Evolutionary conservation across 2,113 vertebrate genomes (phyloP), one percentile per base, ranked within the genome.

Genomic region (Pomatorhinus ruficollis): DNA sequence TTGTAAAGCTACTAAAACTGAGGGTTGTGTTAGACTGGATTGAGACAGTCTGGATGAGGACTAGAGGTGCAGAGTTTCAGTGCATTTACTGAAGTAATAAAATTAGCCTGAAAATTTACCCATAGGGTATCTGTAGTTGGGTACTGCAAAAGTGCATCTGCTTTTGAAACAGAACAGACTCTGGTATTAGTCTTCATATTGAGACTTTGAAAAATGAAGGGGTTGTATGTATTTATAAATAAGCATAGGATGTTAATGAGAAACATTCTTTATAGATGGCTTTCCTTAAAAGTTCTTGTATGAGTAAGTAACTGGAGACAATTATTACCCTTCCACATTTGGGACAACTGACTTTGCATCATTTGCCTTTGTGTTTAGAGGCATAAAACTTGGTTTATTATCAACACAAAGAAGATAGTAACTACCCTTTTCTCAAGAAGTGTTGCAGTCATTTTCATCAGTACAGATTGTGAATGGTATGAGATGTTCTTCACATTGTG

Each of bases 91-190:
- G 65, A 45, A 82, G 53, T 27, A 45, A 49, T 87, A 30, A 77
- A 68, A 42, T 27, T 57, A 78, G 14, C 31, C 57, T 57, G 20
- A 71, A 53, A 61, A 64, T 52, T 45, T 47, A 54, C 21, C 13
- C 12, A 2, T 10, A 10, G 53, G 4, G 0, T 75, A 9, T 61
- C 33, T 94, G 30, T 68, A 71, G 11, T 37, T 68, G 56, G 12
- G 22, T 79, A 45, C 25, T 2, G 1, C 42, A 76, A 83, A 79
- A 37, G 5, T 10, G 24, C 39, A 10, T 65, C 45, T 83, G 27
- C n/a, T 83, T 91, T 83, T 82, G 54, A 95, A 95, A 54, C 11
- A 13, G 42, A 70, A 52, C 42, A 74, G 16, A 31, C 72, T 24
- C 49, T 44, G 31, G 4, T 35, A 33, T 39, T 84, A 30, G 15